Evolutionary conservation across 2,113 vertebrate genomes (phyloP), one percentile per base, ranked within the genome.

Genomic region (Notarius lentiginosus): DNA sequence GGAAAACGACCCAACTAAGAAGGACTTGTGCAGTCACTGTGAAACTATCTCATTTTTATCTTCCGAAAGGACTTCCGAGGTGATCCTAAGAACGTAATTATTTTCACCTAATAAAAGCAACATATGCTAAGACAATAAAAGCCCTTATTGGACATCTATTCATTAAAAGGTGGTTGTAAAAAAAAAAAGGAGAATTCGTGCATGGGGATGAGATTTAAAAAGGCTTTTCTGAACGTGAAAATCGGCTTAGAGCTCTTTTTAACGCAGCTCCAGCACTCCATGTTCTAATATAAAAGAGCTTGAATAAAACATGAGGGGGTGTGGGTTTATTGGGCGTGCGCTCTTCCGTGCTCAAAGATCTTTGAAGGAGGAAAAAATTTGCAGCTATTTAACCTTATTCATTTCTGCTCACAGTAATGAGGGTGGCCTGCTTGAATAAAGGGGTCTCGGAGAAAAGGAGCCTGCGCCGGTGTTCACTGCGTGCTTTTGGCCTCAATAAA

Each of bases 51-150:
- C 95, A 95, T 96, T 99, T 98, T 98, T 97, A 99, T 97, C 96
- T 96, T 95, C 93, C 92, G 93, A 93, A 95, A 97, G 97, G 97
- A 98, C 97, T 99, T 97, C 96, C 96, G 95, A 97, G 97, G 97
- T 98, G 97, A 99, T 98, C 96, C 95, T 96, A 94, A 94, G 97
- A 97, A 98, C 97, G 96, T 96, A 98, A 99, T 99, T 99, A 99
- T 98, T 97, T 97, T 96, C 96, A 97, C 95, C 97, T 97, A 99
- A 99, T 99, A 98, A 99, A 99, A 99, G 97, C 97, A 98, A 98
- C 98, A 99, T 99, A 99, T 99, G 98, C 97, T 98, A 97, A 98
- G 97, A 98, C 97, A 99, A 99, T 99, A 99, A 97, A 99, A 98
- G 94, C 95, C 97, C 97, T 99, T 98, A 99, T 99, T 98, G 97